Evolutionary conservation across 2,797 vertebrate species (phyloP).

Genomic region (Salarias fasciatus): DNA sequence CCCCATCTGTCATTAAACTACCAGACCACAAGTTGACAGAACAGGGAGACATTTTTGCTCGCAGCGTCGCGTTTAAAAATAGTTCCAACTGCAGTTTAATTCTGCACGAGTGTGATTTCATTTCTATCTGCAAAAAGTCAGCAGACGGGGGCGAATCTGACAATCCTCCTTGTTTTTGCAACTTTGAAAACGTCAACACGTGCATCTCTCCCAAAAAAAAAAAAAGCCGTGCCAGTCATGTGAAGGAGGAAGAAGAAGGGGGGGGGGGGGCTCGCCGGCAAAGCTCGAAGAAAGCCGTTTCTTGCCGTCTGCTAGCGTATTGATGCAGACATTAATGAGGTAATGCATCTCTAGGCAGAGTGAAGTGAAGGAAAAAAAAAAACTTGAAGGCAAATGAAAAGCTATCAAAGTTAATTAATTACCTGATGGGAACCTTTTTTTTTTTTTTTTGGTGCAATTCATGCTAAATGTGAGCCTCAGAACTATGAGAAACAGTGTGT

Average conservation of each 20-base stretch:
- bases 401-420: conserved; percentile 26
- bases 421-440: conserved; percentile 14
- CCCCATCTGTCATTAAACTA: conserved; percentile 44
- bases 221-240: conserved; percentile 48
- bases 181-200: conserved; percentile 53
- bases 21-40: conserved; percentile 35
- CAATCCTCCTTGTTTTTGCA: conserved; percentile 49
- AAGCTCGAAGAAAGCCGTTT: conserved; percentile 28
- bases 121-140: conserved; percentile 37
- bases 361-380: conserved; percentile 3
- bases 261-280: too few relatives aligned
- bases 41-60: conserved; percentile 46
- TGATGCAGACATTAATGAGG: conserved; percentile 49
- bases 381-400: conserved; percentile 23
- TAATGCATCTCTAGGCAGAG: conserved; percentile 23
- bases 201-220: conserved; percentile 14
- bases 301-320: conserved; percentile 32
- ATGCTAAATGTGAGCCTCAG: background rate
- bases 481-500: background rate
- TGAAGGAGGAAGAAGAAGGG: background rate
- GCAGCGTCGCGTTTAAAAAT: conserved; percentile 52
- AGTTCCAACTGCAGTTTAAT: conserved; percentile 46
- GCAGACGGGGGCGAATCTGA: conserved; percentile 28
- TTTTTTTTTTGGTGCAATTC: conserved; percentile 10
- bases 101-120: conserved; percentile 45